These are phyloP conservation scores for Poeciliopsis gracilis DNA, from an alignment of 2,797 vertebrate species.

Conservation along the genomic window DNA sequence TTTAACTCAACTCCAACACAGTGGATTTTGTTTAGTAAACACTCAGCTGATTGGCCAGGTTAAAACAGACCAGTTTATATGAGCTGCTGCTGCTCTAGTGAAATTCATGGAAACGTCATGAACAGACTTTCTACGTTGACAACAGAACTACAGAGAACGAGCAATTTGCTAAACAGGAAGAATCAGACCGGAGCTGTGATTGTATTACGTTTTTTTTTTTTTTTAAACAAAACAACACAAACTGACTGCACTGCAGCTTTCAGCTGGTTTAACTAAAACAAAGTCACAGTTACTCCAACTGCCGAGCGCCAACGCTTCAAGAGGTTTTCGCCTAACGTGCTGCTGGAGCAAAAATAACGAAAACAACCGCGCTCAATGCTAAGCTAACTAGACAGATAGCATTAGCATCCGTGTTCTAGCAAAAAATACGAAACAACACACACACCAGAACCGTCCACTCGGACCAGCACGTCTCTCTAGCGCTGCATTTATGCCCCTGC, in stretches of 20 bases:
- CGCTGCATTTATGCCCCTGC: background rate
- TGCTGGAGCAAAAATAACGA: background rate
- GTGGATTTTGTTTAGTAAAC: background rate
- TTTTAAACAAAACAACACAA: background rate
- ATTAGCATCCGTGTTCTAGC: conserved; percentile 34
- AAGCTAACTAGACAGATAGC: conserved; percentile 59
- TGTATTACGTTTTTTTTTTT: no score
- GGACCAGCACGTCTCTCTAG: fast-evolving
- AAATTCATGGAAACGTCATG: background rate
- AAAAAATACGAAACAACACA: no score
- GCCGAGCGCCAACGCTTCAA: background rate
- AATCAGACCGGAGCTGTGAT: background rate
- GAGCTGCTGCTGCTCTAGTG: background rate
- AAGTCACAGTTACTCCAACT: fast-evolving
- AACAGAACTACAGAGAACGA: background rate
- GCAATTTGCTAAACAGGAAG: background rate
- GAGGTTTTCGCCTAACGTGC: background rate
- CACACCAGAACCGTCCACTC: fast-evolving
- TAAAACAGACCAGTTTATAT: background rate
- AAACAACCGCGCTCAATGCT: conserved; percentile 47
- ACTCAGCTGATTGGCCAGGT: background rate
- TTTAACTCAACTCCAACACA: background rate
- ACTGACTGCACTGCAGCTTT: background rate
- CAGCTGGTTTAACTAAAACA: background rate
- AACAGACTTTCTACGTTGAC: background rate